These are phyloP conservation scores for Alloscopus bannaensis DNA, from an alignment of 2,888 invertebrate genomes.

Conservation along the genomic window DNA sequence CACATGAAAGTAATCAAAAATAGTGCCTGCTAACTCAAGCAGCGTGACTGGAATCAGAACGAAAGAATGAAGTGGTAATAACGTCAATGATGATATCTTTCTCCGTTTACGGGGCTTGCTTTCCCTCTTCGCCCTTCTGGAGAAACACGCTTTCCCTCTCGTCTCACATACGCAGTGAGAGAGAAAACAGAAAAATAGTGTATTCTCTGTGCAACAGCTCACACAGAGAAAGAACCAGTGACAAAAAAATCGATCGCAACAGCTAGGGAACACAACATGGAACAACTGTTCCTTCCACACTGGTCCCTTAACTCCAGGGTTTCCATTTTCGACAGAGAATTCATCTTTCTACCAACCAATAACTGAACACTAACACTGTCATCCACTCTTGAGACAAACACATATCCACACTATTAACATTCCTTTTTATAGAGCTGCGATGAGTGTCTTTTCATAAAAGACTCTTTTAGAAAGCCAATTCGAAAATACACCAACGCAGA, in stretches of 20 bases:
- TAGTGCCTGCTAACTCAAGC: slow-evolving; percentile 44
- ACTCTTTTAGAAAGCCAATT: no score
- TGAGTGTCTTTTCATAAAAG: no score
- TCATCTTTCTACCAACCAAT: slow-evolving; percentile 36
- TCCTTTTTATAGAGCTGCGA: no score
- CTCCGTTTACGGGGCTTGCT: slow-evolving; percentile 40
- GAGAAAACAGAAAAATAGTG: slow-evolving; percentile 10
- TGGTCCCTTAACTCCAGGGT: slow-evolving; percentile 23
- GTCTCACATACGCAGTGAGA: slow-evolving; percentile 14
- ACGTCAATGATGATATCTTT: slow-evolving; percentile 64
- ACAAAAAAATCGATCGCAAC: slow-evolving; percentile 62
- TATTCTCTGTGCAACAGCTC: slow-evolving; percentile 56
- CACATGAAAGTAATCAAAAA: slow-evolving; percentile 57
- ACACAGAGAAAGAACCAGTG: slow-evolving; percentile 40
- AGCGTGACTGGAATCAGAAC: slow-evolving; percentile 62
- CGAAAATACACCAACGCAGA: no score
- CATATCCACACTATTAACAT: no score
- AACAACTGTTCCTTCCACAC: slow-evolving; percentile 7
- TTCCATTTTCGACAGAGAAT: slow-evolving; percentile 46
- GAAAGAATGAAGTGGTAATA: slow-evolving; percentile 62
- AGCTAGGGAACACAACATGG: slow-evolving; percentile 21
- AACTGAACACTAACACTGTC: slow-evolving; percentile 1
- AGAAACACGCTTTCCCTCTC: no score
- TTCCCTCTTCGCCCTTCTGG: slow-evolving; percentile 8
- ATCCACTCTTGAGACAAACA: slow-evolving; percentile 20